Evolutionary conservation across 2,888 invertebrate species (phyloP).

Genomic region (Nymphalis polychloros): DNA sequence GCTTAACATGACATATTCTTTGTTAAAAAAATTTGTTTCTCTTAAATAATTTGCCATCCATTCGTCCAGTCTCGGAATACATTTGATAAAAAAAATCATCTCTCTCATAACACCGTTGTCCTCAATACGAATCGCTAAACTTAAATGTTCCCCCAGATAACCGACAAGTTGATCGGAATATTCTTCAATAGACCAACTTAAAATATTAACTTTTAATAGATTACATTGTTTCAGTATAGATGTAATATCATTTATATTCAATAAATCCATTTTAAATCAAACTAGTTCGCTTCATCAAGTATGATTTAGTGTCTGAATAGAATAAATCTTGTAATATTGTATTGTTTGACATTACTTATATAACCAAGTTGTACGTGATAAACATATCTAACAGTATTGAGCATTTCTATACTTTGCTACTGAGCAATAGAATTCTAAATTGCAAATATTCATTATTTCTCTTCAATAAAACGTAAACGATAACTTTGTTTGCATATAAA

Average conservation of each 20-base stretch:
- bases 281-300: constrained; percentile 2
- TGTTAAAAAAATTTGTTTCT: constrained; percentile 60
- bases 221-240: constrained; percentile 51
- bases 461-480: too few relatives aligned
- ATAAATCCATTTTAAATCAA: constrained; percentile 52
- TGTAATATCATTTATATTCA: constrained; percentile 54
- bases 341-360: not conserved
- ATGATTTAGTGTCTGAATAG: constrained; percentile 2
- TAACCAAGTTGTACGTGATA: too few relatives aligned
- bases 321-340: not conserved
- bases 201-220: constrained; percentile 38
- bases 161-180: constrained; percentile 62
- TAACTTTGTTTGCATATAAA: not conserved
- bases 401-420: too few relatives aligned
- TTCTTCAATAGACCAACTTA: constrained; percentile 53
- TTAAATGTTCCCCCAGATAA: constrained; percentile 68
- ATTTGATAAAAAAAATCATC: constrained; percentile 82
- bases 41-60: constrained; percentile 69
- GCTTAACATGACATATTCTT: constrained; percentile 64
- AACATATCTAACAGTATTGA: too few relatives aligned
- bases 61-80: constrained; percentile 76
- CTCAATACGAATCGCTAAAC: constrained; percentile 52
- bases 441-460: too few relatives aligned
- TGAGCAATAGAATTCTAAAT: too few relatives aligned
- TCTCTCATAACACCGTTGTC: constrained; percentile 40